A percentile compares a stretch with the other conserved stretches of the same genome.
These are phyloP conservation scores for Python bivittatus DNA, from an alignment of 2,113 vertebrate genomes.

Conservation along the genomic window DNA sequence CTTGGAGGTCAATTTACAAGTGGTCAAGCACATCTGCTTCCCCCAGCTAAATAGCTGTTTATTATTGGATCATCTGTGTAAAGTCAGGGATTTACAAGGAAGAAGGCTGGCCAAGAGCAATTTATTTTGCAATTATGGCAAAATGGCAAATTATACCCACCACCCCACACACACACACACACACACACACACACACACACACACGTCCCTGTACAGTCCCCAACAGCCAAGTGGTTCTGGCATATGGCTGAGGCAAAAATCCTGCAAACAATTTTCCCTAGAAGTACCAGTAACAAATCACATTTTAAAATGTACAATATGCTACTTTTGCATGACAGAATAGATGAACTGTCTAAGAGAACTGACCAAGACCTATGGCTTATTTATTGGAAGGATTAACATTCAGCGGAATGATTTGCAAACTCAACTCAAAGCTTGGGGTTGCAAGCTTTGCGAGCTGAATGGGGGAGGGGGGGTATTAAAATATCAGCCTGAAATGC, in stretches of 20 bases:
- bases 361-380: too few species aligned
- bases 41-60: not conserved
- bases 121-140: too few species aligned
- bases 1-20: not conserved
- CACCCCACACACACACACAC: not conserved
- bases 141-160: not conserved
- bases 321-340: not conserved
- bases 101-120: not conserved
- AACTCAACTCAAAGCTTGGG: not conserved
- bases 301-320: not conserved
- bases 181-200: too few species aligned
- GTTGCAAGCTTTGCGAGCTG: not conserved
- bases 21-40: not conserved
- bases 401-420: not conserved
- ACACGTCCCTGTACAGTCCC: not conserved
- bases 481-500: not conserved
- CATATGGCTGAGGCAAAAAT: not conserved
- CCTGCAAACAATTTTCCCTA: not conserved
- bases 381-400: not conserved
- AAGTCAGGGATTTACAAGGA: not conserved
- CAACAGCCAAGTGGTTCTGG: not conserved
- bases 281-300: not conserved
- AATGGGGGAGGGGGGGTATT: not conserved
- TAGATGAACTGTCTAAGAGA: not conserved
- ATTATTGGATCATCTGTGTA: not conserved